phyloP scores from a whole-genome alignment of 2,888 invertebrate genomes.

The Cephalotes varians region DNA sequence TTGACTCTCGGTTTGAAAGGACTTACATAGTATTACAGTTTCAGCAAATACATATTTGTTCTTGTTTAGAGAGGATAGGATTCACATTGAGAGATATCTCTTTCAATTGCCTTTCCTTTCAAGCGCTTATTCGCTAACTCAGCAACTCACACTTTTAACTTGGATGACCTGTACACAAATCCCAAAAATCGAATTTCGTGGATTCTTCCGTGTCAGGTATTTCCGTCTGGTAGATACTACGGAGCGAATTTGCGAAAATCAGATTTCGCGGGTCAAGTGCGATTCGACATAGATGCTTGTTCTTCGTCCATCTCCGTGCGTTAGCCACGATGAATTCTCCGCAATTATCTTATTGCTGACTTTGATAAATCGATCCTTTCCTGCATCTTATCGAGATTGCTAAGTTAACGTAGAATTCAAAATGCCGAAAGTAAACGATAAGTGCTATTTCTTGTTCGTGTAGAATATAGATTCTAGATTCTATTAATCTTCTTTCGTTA shows the following conservation, averaged over 20 bases:
- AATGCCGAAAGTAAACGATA: background rate
- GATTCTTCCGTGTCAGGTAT: conserved; percentile 45
- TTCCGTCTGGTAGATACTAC: conserved; percentile 31
- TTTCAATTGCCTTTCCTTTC: conserved; percentile 27
- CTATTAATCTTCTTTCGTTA: background rate
- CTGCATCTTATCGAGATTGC: conserved; percentile 36
- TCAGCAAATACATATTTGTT: conserved; percentile 42
- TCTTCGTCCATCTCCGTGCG: conserved; percentile 47
- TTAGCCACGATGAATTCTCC: conserved; percentile 66
- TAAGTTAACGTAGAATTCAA: conserved; percentile 18
- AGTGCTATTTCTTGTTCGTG: background rate
- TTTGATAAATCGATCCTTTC: conserved; percentile 70
- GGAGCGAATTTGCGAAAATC: conserved; percentile 70
- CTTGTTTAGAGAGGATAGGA: conserved; percentile 3
- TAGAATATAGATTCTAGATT: background rate
- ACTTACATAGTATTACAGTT: background rate
- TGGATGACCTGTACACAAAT: conserved; percentile 65
- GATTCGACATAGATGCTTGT: conserved; percentile 65
- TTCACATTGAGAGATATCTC: conserved; percentile 18
- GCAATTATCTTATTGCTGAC: conserved; percentile 73
- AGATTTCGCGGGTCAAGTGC: conserved; percentile 71
- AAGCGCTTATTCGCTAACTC: conserved; percentile 51
- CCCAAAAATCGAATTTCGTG: conserved; percentile 69
- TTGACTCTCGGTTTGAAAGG: conserved; percentile 1
- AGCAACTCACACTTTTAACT: conserved; percentile 52